phyloP scores from a whole-genome alignment of 1,140 invertebrate genomes.

The Drosophila oshimai region DNA sequence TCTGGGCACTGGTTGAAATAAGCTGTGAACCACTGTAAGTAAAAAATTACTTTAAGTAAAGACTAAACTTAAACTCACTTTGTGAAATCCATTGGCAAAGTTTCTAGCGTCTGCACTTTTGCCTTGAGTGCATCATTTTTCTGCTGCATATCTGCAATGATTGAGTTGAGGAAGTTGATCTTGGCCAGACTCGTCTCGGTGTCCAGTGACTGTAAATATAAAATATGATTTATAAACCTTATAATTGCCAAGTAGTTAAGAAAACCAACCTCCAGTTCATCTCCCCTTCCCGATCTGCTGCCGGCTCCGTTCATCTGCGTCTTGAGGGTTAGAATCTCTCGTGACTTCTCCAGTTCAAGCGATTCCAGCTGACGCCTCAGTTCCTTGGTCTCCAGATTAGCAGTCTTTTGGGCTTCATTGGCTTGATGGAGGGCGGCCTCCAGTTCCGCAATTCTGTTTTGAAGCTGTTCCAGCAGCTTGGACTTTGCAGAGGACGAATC shows the following conservation, averaged over 20 bases:
- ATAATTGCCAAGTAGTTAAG: neutral
- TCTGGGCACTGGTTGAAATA: too few relatives aligned
- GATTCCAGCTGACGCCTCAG: slow-evolving; percentile 50
- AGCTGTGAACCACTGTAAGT: too few relatives aligned
- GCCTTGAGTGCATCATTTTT: slow-evolving; percentile 93
- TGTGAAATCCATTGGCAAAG: slow-evolving; percentile 83
- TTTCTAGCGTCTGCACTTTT: slow-evolving; percentile 91
- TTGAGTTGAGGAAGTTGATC: slow-evolving; percentile 96
- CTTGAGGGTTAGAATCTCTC: slow-evolving; percentile 53
- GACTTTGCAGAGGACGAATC: slow-evolving; percentile 41
- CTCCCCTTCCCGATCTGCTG: neutral
- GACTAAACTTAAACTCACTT: slow-evolving; percentile 37
- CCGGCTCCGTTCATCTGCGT: slow-evolving; percentile 39
- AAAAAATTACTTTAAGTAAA: too few relatives aligned
- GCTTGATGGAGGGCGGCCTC: slow-evolving; percentile 36
- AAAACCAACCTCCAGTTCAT: slow-evolving; percentile 31
- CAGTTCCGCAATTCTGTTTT: slow-evolving; percentile 44
- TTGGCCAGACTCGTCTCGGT: slow-evolving; percentile 83
- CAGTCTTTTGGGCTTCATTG: slow-evolving; percentile 34
- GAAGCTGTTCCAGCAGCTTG: slow-evolving; percentile 31
- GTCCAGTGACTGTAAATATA: slow-evolving; percentile 17
- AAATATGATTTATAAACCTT: neutral
- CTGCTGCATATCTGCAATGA: slow-evolving; percentile 97
- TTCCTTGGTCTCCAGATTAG: slow-evolving; percentile 38
- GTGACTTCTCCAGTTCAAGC: slow-evolving; percentile 51